Base-by-base conservation (phyloP, 2,797 vertebrate species). In the Esox masquinongy region DNA sequence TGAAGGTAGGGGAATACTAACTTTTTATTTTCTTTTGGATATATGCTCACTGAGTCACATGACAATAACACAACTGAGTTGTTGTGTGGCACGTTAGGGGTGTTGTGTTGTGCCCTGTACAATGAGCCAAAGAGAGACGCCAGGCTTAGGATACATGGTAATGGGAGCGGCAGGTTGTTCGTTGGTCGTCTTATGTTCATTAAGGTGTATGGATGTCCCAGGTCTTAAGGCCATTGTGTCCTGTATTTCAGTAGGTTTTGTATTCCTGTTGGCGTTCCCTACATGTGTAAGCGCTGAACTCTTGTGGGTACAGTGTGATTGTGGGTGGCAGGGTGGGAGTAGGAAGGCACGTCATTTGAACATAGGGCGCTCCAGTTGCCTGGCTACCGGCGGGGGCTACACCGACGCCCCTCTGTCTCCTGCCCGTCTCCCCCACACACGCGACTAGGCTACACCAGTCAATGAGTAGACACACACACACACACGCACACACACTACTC, bases 291-390 rank as follows among this genome's bases (percentile, higher is more conserved):
- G 31, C 43, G 29, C 43, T 47, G 43, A 47, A 47, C 43, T 47
- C 9, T 11, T 39, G 26, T 17, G 26, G 9, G 67, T 68, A 47
- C 12, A 47, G 67, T 53, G 22, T 16, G 68, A 31, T 4, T 51
- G 69, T 71, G 69, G 17, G 26, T 53, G 3, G 7, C 5, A 3
- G 67, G 19, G 31, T 19, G 67, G 36, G 43, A 49, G 68, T 47
- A 24, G 24, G 5, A 50, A 47, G 9, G 11, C 39, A 47, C 12
- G 51, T 59, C 70, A 61, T 61, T 59, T 14, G n/a, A 72, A 72
- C 36, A 72, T 29, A 72, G 51, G 31, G 39, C 24, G 50, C 70
- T 59, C 51, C 31, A 51, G 70, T 72, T 72, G 50, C 70, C 51
- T 56, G 50, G 70, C 29, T 59, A 72, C 70, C 43, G 50, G 51